Base-by-base conservation (phyloP, 1,140 invertebrate species). In the Drosophila lacteicornis region DNA sequence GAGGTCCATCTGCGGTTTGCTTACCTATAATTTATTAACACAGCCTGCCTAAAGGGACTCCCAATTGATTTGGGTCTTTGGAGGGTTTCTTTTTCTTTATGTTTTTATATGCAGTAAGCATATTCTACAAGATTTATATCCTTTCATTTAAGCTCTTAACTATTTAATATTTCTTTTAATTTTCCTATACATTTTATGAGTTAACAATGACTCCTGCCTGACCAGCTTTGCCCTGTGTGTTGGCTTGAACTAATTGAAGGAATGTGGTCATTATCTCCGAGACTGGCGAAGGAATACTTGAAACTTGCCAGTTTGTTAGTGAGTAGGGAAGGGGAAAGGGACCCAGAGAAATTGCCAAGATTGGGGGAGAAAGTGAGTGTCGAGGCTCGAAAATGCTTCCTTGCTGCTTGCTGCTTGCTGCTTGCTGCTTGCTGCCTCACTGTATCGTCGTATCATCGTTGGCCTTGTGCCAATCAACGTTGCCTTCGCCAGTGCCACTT, bases 391-490 rank as follows among this genome's bases (percentile, higher is more conserved):
- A 59, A 70, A 75, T 53, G 57, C 59, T 77, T 65, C 45, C 63
- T 53, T 68, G 68, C 51, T 71, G 45, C 63, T 59, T 68, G 68
- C 51, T 71, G 45, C 63, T 59, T 68, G 68, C 51, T 71, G 45
- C 63, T 59, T 68, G 68, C 51, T 71, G 45, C 63, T 59, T 68
- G 68, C 51, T 71, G 45, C 63, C 63, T 62, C 42, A 67, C 55
- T 43, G 33, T 76, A 33, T 53, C 42, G 40, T 63, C 42, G 79
- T 46, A 43, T 43, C 71, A 42, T 58, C 47, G 62, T 46, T 88
- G 84, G 85, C 84, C 84, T 88, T 88, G 84, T 90, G 85, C 85
- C 84, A 88, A 88, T 88, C 85, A 88, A 79, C 74, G 63, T 60
- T 73, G 79, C 74, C 78, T 69, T 62, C 74, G 65, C 59, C 71